Percentiles rank a stretch among this genome's conserved stretches.
Evolutionary conservation across 2,797 vertebrate species (phyloP).

Genomic region (Ciconia nigra): DNA sequence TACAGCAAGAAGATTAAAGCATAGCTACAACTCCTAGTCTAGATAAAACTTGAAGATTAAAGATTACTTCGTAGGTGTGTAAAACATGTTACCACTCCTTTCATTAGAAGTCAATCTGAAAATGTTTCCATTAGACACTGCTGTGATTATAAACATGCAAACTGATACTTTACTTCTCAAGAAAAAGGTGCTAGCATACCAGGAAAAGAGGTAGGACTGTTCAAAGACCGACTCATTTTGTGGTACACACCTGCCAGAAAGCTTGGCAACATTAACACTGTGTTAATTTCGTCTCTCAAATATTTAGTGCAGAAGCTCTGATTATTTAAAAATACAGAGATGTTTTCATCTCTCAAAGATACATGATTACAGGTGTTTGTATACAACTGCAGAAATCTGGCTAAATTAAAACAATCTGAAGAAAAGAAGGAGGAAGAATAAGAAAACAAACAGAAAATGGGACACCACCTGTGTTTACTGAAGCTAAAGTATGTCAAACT

Average conservation of each 20-base stretch:
- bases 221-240: not conserved
- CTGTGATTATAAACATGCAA: not conserved
- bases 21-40: slow-evolving; percentile 7
- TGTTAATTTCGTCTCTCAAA: not conserved
- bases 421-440: not conserved
- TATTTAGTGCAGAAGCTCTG: not conserved
- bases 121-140: not conserved
- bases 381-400: not conserved
- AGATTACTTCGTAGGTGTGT: not conserved
- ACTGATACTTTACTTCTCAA: not conserved
- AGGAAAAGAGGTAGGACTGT: not conserved
- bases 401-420: not conserved
- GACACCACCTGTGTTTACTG: slow-evolving; percentile 3
- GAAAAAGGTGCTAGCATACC: not conserved
- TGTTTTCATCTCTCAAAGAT: not conserved
- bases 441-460: not conserved
- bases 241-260: not conserved
- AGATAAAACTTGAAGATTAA: slow-evolving; percentile 36
- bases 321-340: not conserved
- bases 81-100: not conserved
- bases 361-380: not conserved
- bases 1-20: slow-evolving; percentile 23
- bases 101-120: not conserved
- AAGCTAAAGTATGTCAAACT: not conserved
- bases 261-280: not conserved